A percentile compares a stretch with the other conserved stretches of the same genome.
Evolutionary conservation across 2,888 invertebrate genomes (phyloP).

Genomic region (Dicyrtomina minuta): DNA sequence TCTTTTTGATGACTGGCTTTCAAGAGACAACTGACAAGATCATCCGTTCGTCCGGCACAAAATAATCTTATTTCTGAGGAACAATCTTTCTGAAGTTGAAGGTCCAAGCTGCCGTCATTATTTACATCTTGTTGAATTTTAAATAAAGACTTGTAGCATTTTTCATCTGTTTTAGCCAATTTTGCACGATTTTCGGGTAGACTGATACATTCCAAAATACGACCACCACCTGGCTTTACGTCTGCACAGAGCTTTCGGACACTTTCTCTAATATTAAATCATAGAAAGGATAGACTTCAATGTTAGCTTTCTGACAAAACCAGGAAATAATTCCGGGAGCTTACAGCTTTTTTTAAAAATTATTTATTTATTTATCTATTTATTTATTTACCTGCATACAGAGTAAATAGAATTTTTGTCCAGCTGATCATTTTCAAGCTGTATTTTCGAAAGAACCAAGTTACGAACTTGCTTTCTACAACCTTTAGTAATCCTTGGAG

Average conservation of each 20-base stretch:
- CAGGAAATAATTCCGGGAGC: constrained; percentile 1
- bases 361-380: no score
- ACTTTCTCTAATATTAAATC: constrained; percentile 82
- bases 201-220: constrained; percentile 82
- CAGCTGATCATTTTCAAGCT: constrained; percentile 82
- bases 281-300: no score
- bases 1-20: constrained; percentile 37
- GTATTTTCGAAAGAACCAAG: constrained; percentile 76
- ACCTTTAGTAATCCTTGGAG: constrained; percentile 79
- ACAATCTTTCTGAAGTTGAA: constrained; percentile 78
- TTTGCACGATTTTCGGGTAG: constrained; percentile 24
- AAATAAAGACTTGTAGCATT: constrained; percentile 80
- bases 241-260: constrained; percentile 74
- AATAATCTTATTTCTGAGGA: constrained; percentile 81
- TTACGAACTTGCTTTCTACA: constrained; percentile 88
- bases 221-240: constrained; percentile 73
- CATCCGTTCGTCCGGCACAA: constrained; percentile 61
- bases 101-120: constrained; percentile 73
- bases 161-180: constrained; percentile 54
- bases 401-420: constrained; percentile 65
- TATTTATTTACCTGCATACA: constrained; percentile 45
- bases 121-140: constrained; percentile 82
- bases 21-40: constrained; percentile 43
- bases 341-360: neutral
- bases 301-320: constrained; percentile 13